Percentiles rank a stretch among this genome's conserved stretches.
Conservation (phyloP, 2,797 vertebrate genomes). For the Euphonia xanthogaster region DNA sequence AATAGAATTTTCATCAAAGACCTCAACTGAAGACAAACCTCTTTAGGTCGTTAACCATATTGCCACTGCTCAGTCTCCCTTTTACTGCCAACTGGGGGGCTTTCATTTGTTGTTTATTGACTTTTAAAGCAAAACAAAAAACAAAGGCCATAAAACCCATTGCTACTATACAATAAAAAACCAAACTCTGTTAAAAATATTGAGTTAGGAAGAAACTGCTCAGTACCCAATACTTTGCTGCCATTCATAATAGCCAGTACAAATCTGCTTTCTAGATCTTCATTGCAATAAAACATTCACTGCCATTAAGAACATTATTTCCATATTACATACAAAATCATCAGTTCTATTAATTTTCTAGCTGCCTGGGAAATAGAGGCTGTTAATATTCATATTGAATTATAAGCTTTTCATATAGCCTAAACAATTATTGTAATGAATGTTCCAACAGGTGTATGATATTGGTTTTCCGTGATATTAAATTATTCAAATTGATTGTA, state of each 20-base stretch:
- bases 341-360: background rate
- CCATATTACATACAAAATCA: background rate
- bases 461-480: constrained; percentile 27
- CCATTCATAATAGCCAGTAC: background rate
- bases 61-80: background rate
- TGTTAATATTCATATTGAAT: background rate
- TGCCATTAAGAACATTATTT: background rate
- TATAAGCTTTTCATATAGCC: background rate
- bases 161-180: background rate
- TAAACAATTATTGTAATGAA: constrained; percentile 30
- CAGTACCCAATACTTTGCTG: background rate
- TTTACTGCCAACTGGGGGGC: background rate
- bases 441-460: background rate
- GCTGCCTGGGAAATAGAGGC: background rate
- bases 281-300: background rate
- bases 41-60: background rate
- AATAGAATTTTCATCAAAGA: background rate
- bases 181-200: background rate
- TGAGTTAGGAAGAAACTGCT: background rate
- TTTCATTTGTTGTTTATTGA: background rate
- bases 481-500: constrained; percentile 36
- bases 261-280: background rate
- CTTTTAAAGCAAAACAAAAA: background rate
- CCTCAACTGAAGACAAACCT: background rate
- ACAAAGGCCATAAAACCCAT: background rate